These are phyloP conservation scores for Sweltsa coloradensis DNA, from an alignment of 1,140 invertebrate genomes.

Conservation along the genomic window DNA sequence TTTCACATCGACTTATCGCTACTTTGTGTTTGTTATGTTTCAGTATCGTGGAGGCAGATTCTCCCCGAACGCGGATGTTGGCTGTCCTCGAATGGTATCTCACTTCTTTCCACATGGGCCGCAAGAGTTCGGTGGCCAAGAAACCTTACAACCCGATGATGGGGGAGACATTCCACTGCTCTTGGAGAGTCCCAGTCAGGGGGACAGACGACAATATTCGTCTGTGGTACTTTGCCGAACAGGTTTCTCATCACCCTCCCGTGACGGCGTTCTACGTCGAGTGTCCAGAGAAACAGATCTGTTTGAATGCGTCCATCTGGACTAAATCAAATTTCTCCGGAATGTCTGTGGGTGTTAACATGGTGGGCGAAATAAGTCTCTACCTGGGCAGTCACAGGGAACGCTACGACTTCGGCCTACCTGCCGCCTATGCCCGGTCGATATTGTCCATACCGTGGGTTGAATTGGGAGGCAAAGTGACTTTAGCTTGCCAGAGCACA, in stretches of 20 bases:
- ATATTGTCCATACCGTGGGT: constrained; percentile 50
- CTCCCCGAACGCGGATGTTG: constrained; percentile 42
- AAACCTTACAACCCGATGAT: constrained; percentile 55
- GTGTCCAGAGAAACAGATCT: constrained; percentile 38
- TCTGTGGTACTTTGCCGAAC: constrained; percentile 36
- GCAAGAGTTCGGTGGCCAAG: constrained; percentile 43
- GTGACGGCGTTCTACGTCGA: constrained; percentile 52
- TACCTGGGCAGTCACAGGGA: constrained; percentile 36
- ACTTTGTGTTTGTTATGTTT: no score
- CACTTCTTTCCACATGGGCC: constrained; percentile 49
- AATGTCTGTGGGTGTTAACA: constrained; percentile 37
- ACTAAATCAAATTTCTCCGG: constrained; percentile 55
- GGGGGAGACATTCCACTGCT: constrained; percentile 45
- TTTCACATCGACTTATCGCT: no score
- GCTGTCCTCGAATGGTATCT: constrained; percentile 46
- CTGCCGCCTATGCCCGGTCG: constrained; percentile 44
- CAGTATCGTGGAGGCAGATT: constrained; percentile 38
- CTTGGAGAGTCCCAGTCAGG: constrained; percentile 23
- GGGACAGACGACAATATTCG: background rate
- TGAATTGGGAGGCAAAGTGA: constrained; percentile 45
- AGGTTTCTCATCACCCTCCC: constrained; percentile 62
- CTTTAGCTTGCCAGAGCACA: constrained; percentile 40
- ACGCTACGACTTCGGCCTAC: constrained; percentile 44
- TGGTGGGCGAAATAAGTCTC: constrained; percentile 29
- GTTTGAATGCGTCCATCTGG: constrained; percentile 46